A percentile compares a stretch with the other conserved stretches of the same genome.
These are phyloP conservation scores for Pseudoatta argentina DNA, from an alignment of 1,140 invertebrate genomes.

Conservation along the genomic window DNA sequence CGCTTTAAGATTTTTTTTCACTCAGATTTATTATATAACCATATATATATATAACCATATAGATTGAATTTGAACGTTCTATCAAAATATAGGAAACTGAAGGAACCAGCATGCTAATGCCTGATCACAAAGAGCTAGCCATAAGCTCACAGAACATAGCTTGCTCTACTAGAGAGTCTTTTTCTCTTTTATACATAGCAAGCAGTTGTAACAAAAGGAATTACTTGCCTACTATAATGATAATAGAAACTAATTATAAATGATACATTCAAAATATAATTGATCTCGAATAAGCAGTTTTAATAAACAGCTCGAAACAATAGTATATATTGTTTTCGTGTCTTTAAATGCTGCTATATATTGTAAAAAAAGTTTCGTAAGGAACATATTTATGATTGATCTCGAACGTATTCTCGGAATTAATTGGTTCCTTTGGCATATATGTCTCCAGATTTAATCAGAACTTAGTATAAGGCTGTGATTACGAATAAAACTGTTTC, in stretches of 20 bases:
- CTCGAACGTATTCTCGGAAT: slow-evolving; percentile 11
- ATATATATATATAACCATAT: background rate
- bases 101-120: slow-evolving; percentile 45
- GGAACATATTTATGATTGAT: slow-evolving; percentile 6
- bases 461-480: slow-evolving; percentile 60
- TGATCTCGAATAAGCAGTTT: slow-evolving; percentile 2
- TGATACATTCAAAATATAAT: slow-evolving; percentile 51
- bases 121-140: background rate
- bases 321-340: background rate
- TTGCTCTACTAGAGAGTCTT: slow-evolving; percentile 26
- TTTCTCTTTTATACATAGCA: slow-evolving; percentile 39
- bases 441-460: slow-evolving; percentile 10
- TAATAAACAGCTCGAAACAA: slow-evolving; percentile 33
- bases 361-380: background rate
- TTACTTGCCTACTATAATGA: slow-evolving; percentile 35
- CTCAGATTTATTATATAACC: background rate
- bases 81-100: slow-evolving; percentile 44
- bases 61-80: background rate
- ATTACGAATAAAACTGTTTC: background rate
- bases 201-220: slow-evolving; percentile 51
- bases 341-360: slow-evolving; percentile 12
- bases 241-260: slow-evolving; percentile 27
- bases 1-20: slow-evolving; percentile 17
- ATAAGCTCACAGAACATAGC: background rate
- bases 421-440: background rate